Conservation (phyloP, 2,113 vertebrate species). For the Cichladusa arquata region DNA sequence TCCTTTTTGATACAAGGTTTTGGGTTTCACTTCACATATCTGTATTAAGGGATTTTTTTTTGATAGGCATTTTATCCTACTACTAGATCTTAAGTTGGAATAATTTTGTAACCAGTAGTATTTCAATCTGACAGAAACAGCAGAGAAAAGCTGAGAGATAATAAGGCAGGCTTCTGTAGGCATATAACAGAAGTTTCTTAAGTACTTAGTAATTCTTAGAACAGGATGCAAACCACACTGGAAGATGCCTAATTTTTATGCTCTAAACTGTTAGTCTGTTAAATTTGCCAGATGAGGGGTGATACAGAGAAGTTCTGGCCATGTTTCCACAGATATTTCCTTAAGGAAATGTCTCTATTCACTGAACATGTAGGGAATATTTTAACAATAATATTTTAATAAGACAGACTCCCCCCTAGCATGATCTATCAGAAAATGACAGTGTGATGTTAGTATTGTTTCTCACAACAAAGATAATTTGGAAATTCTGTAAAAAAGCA, state of each 20-base stretch:
- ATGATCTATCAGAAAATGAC: background rate
- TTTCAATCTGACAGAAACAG: background rate
- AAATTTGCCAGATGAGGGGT: background rate
- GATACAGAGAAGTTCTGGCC: background rate
- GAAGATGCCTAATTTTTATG: background rate
- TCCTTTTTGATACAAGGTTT: background rate
- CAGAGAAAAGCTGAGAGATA: background rate
- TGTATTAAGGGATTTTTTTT: slow-evolving; percentile 3
- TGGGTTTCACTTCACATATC: slow-evolving; percentile 19
- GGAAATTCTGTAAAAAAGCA: background rate
- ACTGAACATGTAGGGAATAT: background rate
- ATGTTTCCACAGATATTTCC: background rate
- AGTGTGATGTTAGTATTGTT: background rate
- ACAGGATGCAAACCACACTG: background rate
- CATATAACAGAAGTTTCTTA: background rate
- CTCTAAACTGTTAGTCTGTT: background rate
- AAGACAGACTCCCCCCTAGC: background rate
- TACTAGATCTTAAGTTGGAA: background rate
- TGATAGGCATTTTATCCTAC: background rate
- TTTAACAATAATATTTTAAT: slow-evolving; percentile 19
- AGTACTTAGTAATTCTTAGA: background rate
- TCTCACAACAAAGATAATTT: background rate
- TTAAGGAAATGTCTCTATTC: background rate
- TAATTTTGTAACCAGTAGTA: background rate
- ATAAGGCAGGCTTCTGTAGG: background rate